Evolutionary conservation across 1,140 invertebrate genomes (phyloP).

Genomic region (Hypothenemus hampei): DNA sequence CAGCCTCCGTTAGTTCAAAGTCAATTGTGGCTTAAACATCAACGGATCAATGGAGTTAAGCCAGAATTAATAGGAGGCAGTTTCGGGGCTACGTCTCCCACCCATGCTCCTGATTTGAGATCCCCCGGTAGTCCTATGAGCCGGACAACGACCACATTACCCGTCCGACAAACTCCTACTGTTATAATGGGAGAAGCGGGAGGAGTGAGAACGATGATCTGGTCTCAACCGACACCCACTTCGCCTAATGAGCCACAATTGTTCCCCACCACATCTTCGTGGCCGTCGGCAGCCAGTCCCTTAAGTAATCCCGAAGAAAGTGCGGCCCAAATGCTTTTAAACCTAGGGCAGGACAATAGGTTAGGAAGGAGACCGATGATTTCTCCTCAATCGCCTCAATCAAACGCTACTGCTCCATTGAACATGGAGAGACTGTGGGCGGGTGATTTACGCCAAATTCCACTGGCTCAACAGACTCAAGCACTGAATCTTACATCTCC

Average conservation of each 20-base stretch:
- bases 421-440: conserved; percentile 91
- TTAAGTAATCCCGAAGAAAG: conserved; percentile 59
- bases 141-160: conserved; percentile 50
- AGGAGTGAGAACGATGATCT: conserved; percentile 86
- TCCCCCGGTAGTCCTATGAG: conserved; percentile 46
- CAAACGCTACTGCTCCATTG: conserved; percentile 54
- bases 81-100: conserved; percentile 53
- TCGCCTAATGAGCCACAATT: conserved; percentile 40
- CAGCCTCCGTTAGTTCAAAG: conserved; percentile 46
- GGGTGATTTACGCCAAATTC: conserved; percentile 75
- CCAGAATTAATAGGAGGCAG: conserved; percentile 71
- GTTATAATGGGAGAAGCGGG: conserved; percentile 89
- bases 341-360: conserved; percentile 59
- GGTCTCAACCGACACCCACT: conserved; percentile 61
- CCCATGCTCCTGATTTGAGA: conserved; percentile 59
- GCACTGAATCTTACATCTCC: conserved; percentile 71
- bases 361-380: conserved; percentile 23
- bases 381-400: conserved; percentile 30
- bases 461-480: conserved; percentile 74
- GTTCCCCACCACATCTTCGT: conserved; percentile 37
- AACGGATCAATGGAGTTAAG: conserved; percentile 68
- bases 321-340: conserved; percentile 70
- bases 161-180: conserved; percentile 69
- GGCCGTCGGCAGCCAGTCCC: conserved; percentile 43
- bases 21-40: conserved; percentile 58